Base-by-base conservation (phyloP, 2,888 invertebrate species). In the Drosophila nr. perissopoda region DNA sequence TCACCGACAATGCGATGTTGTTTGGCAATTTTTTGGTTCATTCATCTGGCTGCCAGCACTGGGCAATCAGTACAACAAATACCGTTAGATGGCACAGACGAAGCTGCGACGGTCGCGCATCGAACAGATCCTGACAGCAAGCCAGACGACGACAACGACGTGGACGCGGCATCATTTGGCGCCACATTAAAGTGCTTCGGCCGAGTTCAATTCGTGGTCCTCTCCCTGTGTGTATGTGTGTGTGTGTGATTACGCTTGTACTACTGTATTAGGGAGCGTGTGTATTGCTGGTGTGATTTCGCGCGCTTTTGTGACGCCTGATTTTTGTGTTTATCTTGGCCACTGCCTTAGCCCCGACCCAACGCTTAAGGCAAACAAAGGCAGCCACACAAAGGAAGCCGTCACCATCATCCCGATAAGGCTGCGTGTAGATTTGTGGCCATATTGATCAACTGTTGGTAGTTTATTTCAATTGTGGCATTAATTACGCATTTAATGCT, bases 231-330 rank as follows among this genome's bases (percentile, higher is more conserved):
- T 25, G 11, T 21, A 33, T 49, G 36, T 48, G 40, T 29, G 60
- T 10, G 54, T 36, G 40, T 40, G 52, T 34, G 49, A 53, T 38
- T 40, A 38, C 54, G 57, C 52, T 64, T 45, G 58, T 67, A 63
- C 40, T 29, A 29, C 29, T 18, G 29, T 51, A 29, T 29, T 27
- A 45, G 45, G 1, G 48, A 56, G 60, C 59, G 66, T 57, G 63
- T 66, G 59, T 7, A 25, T 61, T 60, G 52, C 56, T 70, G 81
- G 82, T 69, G 69, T 63, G 64, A 83, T 75, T 85, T 85, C 88
- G 85, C 85, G 85, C 85, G 85, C 88, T 85, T 85, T 85, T 87
- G 83, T 85, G 83, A 82, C 74, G 82, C 73, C 80, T 69, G 76
- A 42, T 59, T 70, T 77, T 69, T 57, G 63, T 77, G 80, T 80